Conservation (phyloP, 2,888 invertebrate genomes). For the Trypoxylon attenuatum region DNA sequence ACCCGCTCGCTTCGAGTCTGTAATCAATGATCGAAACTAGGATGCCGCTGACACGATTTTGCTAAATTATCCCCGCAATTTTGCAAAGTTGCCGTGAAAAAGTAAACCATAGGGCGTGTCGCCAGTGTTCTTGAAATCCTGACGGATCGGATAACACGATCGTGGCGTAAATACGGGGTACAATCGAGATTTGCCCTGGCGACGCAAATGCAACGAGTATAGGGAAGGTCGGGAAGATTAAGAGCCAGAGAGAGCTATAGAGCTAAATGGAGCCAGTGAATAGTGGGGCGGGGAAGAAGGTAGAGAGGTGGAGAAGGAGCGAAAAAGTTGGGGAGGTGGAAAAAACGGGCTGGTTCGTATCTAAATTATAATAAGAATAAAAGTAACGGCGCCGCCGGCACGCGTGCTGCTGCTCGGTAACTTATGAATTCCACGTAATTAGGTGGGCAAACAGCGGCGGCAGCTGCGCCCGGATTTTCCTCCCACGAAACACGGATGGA, state of each 20-base stretch:
- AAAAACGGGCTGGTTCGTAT: conserved; percentile 14
- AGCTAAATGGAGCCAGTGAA: too few species aligned
- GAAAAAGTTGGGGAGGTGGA: not conserved
- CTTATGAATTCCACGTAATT: conserved; percentile 70
- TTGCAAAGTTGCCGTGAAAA: conserved; percentile 23
- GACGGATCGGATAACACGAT: conserved; percentile 11
- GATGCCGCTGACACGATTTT: conserved; percentile 14
- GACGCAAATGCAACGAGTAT: not conserved
- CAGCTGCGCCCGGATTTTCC: conserved; percentile 46
- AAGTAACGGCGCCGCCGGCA: conserved; percentile 37
- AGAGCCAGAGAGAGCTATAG: not conserved
- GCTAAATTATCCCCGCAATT: conserved; percentile 27
- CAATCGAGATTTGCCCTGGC: not conserved
- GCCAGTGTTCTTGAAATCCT: conserved; percentile 35
- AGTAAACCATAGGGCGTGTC: conserved; percentile 21
- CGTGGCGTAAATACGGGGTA: conserved; percentile 24
- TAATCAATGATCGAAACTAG: conserved; percentile 33
- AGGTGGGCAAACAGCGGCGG: conserved; percentile 64
- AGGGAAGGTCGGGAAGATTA: not conserved
- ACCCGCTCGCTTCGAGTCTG: too few species aligned
- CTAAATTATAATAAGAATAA: conserved; percentile 56
- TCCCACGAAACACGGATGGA: conserved; percentile 20
- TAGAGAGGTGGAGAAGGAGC: not conserved
- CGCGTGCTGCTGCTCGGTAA: conserved; percentile 47
- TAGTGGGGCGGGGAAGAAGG: not conserved